Percentiles rank a stretch among this genome's conserved stretches.
These are phyloP conservation scores for Lophura nycthemera DNA, from an alignment of 2,113 vertebrate genomes.

Conservation along the genomic window DNA sequence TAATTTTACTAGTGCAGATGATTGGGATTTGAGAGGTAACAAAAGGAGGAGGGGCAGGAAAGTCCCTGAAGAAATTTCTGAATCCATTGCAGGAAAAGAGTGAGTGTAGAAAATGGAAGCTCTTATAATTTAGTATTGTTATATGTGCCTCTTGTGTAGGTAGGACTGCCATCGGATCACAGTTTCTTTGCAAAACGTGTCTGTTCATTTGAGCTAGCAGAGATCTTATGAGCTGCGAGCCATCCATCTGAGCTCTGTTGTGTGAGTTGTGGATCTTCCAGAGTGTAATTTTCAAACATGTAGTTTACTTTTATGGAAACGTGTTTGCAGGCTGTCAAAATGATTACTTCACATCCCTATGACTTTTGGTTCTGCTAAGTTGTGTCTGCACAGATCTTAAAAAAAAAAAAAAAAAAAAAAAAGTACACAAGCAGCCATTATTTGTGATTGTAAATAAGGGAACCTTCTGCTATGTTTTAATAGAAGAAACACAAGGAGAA, in stretches of 20 bases:
- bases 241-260: neutral
- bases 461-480: neutral
- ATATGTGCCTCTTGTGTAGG: neutral
- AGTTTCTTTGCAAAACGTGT: neutral
- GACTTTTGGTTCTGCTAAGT: neutral
- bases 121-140: neutral
- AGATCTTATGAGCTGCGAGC: neutral
- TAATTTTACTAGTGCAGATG: neutral
- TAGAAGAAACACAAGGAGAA: neutral
- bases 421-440: neutral
- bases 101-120: neutral
- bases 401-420: neutral
- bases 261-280: neutral
- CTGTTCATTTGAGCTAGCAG: neutral
- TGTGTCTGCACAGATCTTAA: neutral
- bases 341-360: neutral
- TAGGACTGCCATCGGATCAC: neutral
- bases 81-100: neutral
- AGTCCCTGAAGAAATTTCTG: neutral
- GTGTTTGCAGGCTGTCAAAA: neutral
- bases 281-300: neutral
- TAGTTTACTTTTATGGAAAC: neutral
- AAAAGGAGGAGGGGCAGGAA: neutral
- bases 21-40: neutral
- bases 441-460: neutral